Base-by-base conservation (phyloP, 1,140 invertebrate genomes). In the Trissolcus basalis region DNA sequence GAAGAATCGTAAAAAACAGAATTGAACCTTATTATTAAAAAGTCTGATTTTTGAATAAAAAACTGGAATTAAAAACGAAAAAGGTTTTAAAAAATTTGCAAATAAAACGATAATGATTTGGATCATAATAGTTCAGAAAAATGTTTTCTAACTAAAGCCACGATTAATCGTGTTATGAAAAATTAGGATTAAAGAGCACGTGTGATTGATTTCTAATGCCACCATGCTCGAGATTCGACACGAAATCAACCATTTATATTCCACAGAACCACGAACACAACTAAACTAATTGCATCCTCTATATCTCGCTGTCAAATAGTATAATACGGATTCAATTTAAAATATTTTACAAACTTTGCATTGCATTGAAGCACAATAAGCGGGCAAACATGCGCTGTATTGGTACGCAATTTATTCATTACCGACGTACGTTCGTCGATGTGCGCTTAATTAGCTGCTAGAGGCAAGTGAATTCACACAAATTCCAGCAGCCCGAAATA, bases 371-470 rank as follows among this genome's bases (percentile, higher is more conserved):
- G 50, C 54, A 68, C 63, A 77, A 71, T 72, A 55, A 51, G 41
- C 61, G 48, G 44, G 48, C 56, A 77, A 67, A 70, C 73, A 70
- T 47, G 60, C 73, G 50, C 75, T 68, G 72, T 64, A 77, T 77
- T 72, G 69, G 58, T 68, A 53, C 41, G 74, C 68, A 68, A 68
- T 72, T 77, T 56, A 64, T 68, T 71, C 68, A 71, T 77, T 68
- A 72, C 56, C 61, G 43, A 71, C 53, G 63, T 67, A 68, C 51
- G 58, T 63, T 64, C 58, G 56, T 68, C 63, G 61, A 68, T 71
- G 68, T 54, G 53, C 63, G 59, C 49, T 77, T 68, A 77, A 72
- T 77, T 77, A 77, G 63, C 74, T 64, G 67, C 65, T 68, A 61
- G 41, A 77, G 51, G 45, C 63, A 63, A 72, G 45, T 48, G 74